Percentiles rank a stretch among this genome's conserved stretches.
These are phyloP conservation scores for Agrotis clavis DNA, from an alignment of 2,888 invertebrate genomes.

Conservation along the genomic window DNA sequence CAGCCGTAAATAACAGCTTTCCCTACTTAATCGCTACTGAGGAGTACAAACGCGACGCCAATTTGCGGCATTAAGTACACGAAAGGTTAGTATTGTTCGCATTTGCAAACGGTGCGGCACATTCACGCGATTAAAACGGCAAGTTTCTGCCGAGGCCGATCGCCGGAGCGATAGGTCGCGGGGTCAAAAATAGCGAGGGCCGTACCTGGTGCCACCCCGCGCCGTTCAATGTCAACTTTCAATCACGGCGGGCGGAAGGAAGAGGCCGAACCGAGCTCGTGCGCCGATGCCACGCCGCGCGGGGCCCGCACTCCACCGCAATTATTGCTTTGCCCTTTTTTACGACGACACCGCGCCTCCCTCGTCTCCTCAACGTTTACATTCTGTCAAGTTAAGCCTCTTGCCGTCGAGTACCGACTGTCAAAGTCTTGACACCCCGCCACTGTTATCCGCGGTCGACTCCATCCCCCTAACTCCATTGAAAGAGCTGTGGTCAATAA, in stretches of 20 bases:
- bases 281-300: conserved; percentile 76
- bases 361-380: conserved; percentile 80
- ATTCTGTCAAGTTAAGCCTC: conserved; percentile 83
- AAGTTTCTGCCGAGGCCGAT: conserved; percentile 88
- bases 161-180: conserved; percentile 88
- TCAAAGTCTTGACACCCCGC: conserved; percentile 72
- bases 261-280: conserved; percentile 82
- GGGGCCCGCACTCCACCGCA: conserved; percentile 74
- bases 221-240: conserved; percentile 89
- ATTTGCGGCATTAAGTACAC: conserved; percentile 76
- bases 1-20: conserved; percentile 66
- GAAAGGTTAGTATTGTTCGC: conserved; percentile 79
- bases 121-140: conserved; percentile 88
- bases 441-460: conserved; percentile 66
- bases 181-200: conserved; percentile 89
- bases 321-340: conserved; percentile 84
- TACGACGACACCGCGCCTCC: conserved; percentile 76
- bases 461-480: conserved; percentile 65
- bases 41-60: conserved; percentile 75
- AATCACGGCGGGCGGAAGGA: conserved; percentile 88
- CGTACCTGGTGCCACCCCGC: conserved; percentile 90
- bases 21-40: conserved; percentile 73
- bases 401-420: conserved; percentile 74
- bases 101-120: conserved; percentile 85
- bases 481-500: conserved; percentile 26